Evolutionary conservation across 2,888 invertebrate genomes (phyloP), one percentile per base, ranked within the genome.

Genomic region (Griposia aprilina): DNA sequence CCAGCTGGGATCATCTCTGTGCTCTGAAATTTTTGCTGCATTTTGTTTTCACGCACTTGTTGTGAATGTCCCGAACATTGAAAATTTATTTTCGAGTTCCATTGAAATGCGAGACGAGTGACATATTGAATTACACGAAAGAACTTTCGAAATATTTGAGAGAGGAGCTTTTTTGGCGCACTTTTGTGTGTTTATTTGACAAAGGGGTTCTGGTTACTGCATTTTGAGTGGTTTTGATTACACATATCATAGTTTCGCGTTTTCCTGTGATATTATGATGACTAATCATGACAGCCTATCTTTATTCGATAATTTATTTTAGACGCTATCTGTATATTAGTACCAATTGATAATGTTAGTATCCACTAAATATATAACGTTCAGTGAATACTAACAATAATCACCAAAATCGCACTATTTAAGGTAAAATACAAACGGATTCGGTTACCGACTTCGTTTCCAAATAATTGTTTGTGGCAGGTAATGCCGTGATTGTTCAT

Each of bases 51-150:
- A 68, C 63, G n/a, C 65, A 66, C 30, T 66, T 41, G 13, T 48
- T 70, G 52, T 60, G 23, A 36, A 60, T 45, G 23, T 23, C 13
- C 13, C 36, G 76, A 23, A 36, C 8, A 26, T 57, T 26, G 60
- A 41, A 76, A 71, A 82, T 66, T 6, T n/a, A 55, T 68, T 76
- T 59, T 55, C 55, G 23, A 48, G 26, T 45, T 66, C 26, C 41
- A 66, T 69, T 69, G 59, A 69, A 69, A 72, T 15, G 23, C 15
- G 26, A 71, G 11, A 11, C 50, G 8, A 48, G 23, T 26, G 52
- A 17, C 7, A n/a, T 52, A 76, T 81, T 57, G n/a, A 71, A 76
- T 67, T 41, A 67, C 59, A 72, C 48, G 78, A 76, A 83, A 50
- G 59, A 6, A 20, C 55, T 59, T 68, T n/a, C 7, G 41, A 26